Base-by-base conservation (phyloP, 2,888 invertebrate species). In the Pyrocoelia pectoralis region DNA sequence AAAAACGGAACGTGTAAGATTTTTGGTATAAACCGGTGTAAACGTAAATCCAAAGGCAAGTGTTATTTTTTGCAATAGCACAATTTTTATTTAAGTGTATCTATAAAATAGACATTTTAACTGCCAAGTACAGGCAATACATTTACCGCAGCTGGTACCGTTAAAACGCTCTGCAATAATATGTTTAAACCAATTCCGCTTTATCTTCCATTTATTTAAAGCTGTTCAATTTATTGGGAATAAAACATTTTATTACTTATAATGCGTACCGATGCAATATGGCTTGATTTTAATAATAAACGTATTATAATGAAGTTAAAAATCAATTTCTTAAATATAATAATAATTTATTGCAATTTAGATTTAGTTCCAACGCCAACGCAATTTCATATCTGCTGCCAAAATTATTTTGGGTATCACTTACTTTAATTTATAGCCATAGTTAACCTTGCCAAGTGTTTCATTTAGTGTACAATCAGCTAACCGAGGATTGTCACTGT, bases 141-240 rank as follows among this genome's bases (percentile, higher is more conserved):
- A 62, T 57, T 57, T 62, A 57, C 62, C 54, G 12, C 62, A 62
- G 62, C 62, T 62, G 62, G 62, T 62, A 57, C 53, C 56, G 62
- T 49, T 62, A 54, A 29, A 50, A 33, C 48, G 48, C 57, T 52
- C 18, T 38, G 57, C 57, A 57, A 62, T 62, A 57, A 62, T 57
- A 57, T 62, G 24, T 24, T 24, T 24, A 62, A 62, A 62, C 62
- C 53, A 62, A 62, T 57, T 62, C 52, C 56, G 53, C 53, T 62
- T 62, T 62, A 62, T 57, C 62, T 62, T 57, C 56, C 56, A 53
- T 56, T 61, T 56, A 56, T 54, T 56, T 48, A 61, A 55, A 61
- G 49, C 61, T 50, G 41, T 28, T 41, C 41, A 51, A 56, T 56
- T 43, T 61, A 61, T 49, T 38, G 12, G 33, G 29, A 48, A 41